phyloP scores from a whole-genome alignment of 2,797 vertebrate species.

The Petrocephalus sullivani region DNA sequence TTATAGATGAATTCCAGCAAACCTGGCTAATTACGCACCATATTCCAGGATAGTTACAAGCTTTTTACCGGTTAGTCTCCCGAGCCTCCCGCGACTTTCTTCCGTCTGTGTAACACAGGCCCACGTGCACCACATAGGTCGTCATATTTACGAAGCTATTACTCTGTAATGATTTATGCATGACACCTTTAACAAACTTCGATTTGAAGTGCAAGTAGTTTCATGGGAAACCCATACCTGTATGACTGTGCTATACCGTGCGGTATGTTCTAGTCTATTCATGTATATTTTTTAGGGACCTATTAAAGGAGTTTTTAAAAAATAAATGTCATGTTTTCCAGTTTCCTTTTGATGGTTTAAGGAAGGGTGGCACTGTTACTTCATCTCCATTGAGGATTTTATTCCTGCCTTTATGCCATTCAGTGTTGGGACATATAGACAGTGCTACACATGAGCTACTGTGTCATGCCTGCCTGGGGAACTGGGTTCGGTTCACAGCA shows the following conservation, averaged over 20 bases:
- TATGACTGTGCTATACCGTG: constrained; percentile 52
- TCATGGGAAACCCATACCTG: constrained; percentile 75
- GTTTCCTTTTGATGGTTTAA: neutral
- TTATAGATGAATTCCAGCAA: neutral
- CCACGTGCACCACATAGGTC: constrained; percentile 41
- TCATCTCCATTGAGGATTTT: neutral
- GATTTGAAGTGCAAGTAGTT: constrained; percentile 87
- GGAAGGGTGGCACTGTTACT: neutral
- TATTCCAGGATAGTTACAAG: constrained; percentile 8
- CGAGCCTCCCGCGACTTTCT: neutral
- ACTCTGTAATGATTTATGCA: constrained; percentile 51
- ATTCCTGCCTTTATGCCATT: neutral
- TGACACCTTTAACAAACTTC: constrained; percentile 93
- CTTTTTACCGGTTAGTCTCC: constrained; percentile 29
- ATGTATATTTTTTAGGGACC: constrained; percentile 33
- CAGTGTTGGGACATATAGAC: neutral
- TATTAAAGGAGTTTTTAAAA: constrained; percentile 13
- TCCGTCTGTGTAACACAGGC: constrained; percentile 47
- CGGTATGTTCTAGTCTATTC: constrained; percentile 42
- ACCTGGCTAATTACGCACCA: neutral
- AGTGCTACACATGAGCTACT: neutral
- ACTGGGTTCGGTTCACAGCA: neutral
- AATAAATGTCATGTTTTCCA: neutral
- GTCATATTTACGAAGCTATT: constrained; percentile 47
- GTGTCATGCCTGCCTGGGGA: neutral